Base-by-base conservation (phyloP, 2,888 invertebrate genomes). In the Ophion slaviceki region DNA sequence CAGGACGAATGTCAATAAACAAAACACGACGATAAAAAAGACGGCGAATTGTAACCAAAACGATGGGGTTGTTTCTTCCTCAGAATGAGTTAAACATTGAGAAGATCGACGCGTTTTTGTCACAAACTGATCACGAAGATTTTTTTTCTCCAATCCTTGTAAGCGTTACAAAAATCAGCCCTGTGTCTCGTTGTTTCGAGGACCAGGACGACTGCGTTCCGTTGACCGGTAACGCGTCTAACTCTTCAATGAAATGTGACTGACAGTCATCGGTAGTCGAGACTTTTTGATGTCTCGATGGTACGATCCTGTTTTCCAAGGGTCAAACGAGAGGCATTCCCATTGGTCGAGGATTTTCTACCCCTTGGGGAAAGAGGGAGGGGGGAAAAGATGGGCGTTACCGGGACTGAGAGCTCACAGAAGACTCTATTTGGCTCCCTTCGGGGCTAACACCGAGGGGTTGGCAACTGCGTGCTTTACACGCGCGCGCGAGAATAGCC, bases 271-370 rank as follows among this genome's bases (percentile, higher is more conserved):
- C 89, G 88, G 84, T 71, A 88, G 84, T 76, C 80, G 87, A 88
- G 90, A 92, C 92, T 92, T 92, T 91, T 91, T 89, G 90, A 91
- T 91, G 91, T 86, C 85, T 87, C 86, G 84, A 87, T 78, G 83
- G 87, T 82, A 80, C 82, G 85, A 82, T 86, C 85, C 84, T 84
- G 83, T 67, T 86, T 86, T 87, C 53, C 53, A 68, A 76, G 87
- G 87, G 88, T 84, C 82, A 75, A 82, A 71, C 82, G 68, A 80
- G 61, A 14, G 6, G 10, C 45, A n/a, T n/a, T 62, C 40, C 66
- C 62, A 93, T 92, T 92, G 92, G 92, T 66, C 75, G 86, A 79
- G 80, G 45, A 61, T 87, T 89, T 90, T 92, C 92, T 91, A 89
- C 91, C 89, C 88, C 76, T 76, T 53, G 75, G 77, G 53, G 3